Conservation (phyloP, 1,140 invertebrate genomes). For the Chelonus insularis region DNA sequence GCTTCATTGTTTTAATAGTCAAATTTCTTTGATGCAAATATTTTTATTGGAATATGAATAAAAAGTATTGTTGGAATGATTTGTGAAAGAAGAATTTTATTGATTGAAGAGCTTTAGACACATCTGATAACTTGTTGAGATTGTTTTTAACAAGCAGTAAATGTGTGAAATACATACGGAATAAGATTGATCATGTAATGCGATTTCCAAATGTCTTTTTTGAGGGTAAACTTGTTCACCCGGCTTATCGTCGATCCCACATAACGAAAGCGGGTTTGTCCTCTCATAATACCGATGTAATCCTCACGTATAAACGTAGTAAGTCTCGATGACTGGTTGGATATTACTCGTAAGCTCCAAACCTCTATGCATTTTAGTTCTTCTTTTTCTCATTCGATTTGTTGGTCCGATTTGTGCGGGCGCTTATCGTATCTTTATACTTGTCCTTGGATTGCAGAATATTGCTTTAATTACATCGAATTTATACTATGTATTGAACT, state of each 20-base stretch:
- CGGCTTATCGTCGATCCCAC: slow-evolving; percentile 17
- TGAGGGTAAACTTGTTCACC: slow-evolving; percentile 19
- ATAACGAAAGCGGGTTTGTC: slow-evolving; percentile 24
- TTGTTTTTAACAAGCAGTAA: too few relatives aligned
- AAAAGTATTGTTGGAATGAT: too few relatives aligned
- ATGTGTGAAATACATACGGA: not conserved
- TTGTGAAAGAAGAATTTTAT: too few relatives aligned
- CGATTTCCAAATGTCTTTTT: slow-evolving; percentile 8
- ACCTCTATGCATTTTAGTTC: slow-evolving; percentile 13
- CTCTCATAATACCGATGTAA: slow-evolving; percentile 37
- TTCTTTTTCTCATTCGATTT: slow-evolving; percentile 10
- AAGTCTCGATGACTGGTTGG: slow-evolving; percentile 32
- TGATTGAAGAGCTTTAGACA: too few relatives aligned
- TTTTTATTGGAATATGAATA: too few relatives aligned
- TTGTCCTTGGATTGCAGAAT: too few relatives aligned
- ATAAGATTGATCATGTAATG: slow-evolving; percentile 6
- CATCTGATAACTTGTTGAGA: too few relatives aligned
- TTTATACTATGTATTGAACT: slow-evolving; percentile 35
- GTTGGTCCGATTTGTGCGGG: not conserved
- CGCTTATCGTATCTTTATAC: not conserved
- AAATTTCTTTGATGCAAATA: too few relatives aligned
- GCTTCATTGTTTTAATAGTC: too few relatives aligned
- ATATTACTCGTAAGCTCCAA: slow-evolving; percentile 25
- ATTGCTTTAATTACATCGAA: slow-evolving; percentile 49
- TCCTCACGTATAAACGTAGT: slow-evolving; percentile 49